Evolutionary conservation across 2,888 invertebrate species (phyloP).

Genomic region (Tricholauxania praeusta): DNA sequence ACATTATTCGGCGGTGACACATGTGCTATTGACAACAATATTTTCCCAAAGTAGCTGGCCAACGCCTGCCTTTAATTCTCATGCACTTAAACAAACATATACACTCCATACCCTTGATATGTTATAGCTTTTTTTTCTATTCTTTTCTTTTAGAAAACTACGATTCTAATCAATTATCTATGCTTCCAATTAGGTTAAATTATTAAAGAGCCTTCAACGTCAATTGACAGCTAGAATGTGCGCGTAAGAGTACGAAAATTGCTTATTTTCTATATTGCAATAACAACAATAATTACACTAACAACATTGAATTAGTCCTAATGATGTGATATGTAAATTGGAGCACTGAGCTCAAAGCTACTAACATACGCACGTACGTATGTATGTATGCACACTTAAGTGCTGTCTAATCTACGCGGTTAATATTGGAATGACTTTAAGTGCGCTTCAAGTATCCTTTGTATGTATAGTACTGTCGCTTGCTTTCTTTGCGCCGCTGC

Average conservation of each 20-base stretch:
- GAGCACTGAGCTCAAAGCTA: too few relatives aligned
- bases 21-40: slow-evolving; percentile 6
- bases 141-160: background rate
- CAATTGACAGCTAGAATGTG: slow-evolving; percentile 14
- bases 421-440: background rate
- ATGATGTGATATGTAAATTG: too few relatives aligned
- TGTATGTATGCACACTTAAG: too few relatives aligned
- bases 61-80: background rate
- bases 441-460: background rate
- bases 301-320: too few relatives aligned
- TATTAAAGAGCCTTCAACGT: slow-evolving; percentile 6
- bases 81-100: background rate
- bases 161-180: slow-evolving; percentile 10
- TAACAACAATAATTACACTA: too few relatives aligned
- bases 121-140: too few relatives aligned
- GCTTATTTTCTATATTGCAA: background rate
- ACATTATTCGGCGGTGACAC: background rate
- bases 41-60: background rate
- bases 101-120: background rate
- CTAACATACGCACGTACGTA: too few relatives aligned
- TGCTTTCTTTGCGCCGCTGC: background rate
- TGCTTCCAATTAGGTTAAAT: slow-evolving; percentile 22
- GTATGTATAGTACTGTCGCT: background rate
- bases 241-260: background rate
- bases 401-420: too few relatives aligned